Conservation (phyloP, 1,140 invertebrate genomes). For the Drosophila oshimai region DNA sequence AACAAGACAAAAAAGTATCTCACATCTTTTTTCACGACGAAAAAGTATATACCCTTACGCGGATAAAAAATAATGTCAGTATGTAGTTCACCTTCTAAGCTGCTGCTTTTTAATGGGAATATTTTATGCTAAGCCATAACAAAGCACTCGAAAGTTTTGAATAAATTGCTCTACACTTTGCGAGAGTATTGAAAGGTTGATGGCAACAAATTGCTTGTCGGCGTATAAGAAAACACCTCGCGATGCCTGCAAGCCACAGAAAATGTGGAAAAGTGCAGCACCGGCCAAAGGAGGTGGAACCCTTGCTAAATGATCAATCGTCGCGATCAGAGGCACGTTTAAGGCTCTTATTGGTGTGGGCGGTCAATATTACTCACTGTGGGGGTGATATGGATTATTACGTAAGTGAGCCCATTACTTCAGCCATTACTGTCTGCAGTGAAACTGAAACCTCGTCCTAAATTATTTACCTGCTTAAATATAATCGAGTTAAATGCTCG, state of each 20-base stretch:
- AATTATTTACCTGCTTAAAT: neutral
- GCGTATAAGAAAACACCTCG: slow-evolving; percentile 51
- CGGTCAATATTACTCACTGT: slow-evolving; percentile 57
- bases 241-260: slow-evolving; percentile 53
- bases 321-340: slow-evolving; percentile 70
- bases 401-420: slow-evolving; percentile 39
- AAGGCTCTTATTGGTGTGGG: slow-evolving; percentile 23
- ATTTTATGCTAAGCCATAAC: neutral
- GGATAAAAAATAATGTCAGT: too few species aligned
- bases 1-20: neutral
- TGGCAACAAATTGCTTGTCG: slow-evolving; percentile 54
- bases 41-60: neutral
- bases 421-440: neutral
- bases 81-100: too few species aligned
- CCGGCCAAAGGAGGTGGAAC: slow-evolving; percentile 12
- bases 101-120: too few species aligned
- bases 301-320: slow-evolving; percentile 74
- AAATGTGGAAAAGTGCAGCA: slow-evolving; percentile 39
- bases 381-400: slow-evolving; percentile 49
- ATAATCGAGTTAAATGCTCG: slow-evolving; percentile 14
- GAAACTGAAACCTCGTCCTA: neutral
- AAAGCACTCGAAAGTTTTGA: neutral
- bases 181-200: slow-evolving; percentile 42
- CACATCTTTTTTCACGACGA: neutral
- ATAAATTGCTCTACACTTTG: neutral